phyloP scores from a whole-genome alignment of 2,888 invertebrate species.

The Thysanoteuthis rhombus region DNA sequence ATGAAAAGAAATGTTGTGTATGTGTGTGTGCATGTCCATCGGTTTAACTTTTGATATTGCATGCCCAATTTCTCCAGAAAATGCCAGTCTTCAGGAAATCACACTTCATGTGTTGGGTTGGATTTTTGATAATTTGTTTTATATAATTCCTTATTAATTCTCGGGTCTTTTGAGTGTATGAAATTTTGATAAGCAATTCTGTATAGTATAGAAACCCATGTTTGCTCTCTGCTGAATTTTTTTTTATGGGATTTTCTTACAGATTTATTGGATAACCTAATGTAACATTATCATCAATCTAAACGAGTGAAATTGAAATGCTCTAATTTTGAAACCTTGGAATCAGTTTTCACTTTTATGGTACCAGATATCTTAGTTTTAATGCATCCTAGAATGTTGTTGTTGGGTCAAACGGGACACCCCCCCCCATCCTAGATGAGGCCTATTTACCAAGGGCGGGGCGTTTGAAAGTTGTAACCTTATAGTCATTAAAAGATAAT shows the following conservation, averaged over 20 bases:
- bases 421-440: too few relatives aligned
- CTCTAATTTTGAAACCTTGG: not conserved
- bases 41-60: too few relatives aligned
- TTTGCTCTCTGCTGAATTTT: not conserved
- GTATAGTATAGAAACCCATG: not conserved
- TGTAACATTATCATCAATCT: not conserved
- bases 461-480: too few relatives aligned
- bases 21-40: not conserved
- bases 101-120: not conserved
- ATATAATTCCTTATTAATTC: not conserved
- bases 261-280: not conserved
- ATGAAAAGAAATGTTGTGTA: not conserved
- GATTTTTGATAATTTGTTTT: not conserved
- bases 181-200: not conserved
- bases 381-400: not conserved
- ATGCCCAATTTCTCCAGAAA: not conserved
- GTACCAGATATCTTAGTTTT: not conserved
- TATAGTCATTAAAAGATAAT: too few relatives aligned
- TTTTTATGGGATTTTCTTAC: not conserved
- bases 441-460: too few relatives aligned
- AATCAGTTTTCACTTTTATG: not conserved
- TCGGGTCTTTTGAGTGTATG: not conserved
- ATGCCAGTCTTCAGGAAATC: not conserved
- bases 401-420: too few relatives aligned
- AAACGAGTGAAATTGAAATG: not conserved